phyloP scores from a whole-genome alignment of 2,797 vertebrate genomes.

The Peromyscus aztecus region DNA sequence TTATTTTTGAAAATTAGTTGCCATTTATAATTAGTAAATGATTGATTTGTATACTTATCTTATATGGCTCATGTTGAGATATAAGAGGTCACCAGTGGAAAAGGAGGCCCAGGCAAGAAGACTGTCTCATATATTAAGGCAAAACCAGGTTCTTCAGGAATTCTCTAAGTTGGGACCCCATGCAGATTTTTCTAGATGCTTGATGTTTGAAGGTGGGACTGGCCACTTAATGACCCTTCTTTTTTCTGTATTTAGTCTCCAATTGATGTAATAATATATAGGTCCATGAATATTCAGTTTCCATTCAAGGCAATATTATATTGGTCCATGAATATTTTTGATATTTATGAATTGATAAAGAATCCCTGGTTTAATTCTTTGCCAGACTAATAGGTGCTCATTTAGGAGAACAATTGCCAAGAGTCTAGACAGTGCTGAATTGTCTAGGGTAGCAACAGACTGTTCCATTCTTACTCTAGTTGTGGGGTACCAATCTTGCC shows the following conservation, averaged over 20 bases:
- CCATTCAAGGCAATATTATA: neutral
- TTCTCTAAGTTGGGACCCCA: neutral
- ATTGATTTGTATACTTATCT: neutral
- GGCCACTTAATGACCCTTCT: neutral
- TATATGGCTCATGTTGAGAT: neutral
- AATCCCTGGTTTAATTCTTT: slow-evolving; percentile 38
- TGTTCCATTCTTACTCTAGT: neutral
- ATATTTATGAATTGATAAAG: neutral
- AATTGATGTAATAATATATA: neutral
- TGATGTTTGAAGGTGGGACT: neutral
- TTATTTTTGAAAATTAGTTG: neutral
- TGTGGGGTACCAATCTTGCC: neutral
- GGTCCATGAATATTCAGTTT: neutral
- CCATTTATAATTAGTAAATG: neutral
- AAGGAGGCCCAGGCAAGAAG: neutral
- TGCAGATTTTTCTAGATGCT: neutral
- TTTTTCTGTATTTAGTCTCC: slow-evolving; percentile 2
- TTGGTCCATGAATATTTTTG: neutral
- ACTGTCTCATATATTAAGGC: neutral
- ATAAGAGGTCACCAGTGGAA: neutral
- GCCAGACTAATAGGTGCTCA: slow-evolving; percentile 16
- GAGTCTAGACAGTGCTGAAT: neutral
- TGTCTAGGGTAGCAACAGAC: neutral
- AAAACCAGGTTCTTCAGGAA: neutral
- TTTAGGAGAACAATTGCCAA: neutral